Conservation (phyloP, 1,140 invertebrate species). For the Cydia splendana region DNA sequence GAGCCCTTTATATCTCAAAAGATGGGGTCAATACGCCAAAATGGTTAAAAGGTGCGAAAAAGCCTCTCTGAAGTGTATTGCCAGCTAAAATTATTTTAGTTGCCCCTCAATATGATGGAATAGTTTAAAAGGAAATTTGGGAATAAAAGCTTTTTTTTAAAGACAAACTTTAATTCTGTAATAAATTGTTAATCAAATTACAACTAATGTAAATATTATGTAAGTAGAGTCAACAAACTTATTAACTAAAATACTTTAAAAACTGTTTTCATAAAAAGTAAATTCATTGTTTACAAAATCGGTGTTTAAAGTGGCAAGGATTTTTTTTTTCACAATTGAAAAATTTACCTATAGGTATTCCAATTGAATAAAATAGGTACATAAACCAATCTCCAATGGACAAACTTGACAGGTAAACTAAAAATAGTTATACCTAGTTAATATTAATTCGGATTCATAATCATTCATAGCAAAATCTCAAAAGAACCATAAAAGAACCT, state of each 20-base stretch:
- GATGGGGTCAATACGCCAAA: no score
- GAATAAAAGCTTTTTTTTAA: conserved; percentile 6
- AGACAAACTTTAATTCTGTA: conserved; percentile 44
- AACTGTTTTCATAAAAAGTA: conserved; percentile 40
- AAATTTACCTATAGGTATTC: background rate
- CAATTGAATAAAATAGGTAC: background rate
- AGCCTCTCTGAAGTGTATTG: background rate
- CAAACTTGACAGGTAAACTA: background rate
- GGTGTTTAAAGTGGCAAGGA: conserved; percentile 40
- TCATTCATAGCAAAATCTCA: background rate
- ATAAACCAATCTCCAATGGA: background rate
- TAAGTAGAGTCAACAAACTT: conserved; percentile 52
- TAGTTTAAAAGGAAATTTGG: background rate
- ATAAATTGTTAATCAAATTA: conserved; percentile 36
- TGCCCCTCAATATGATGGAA: background rate
- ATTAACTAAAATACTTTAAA: conserved; percentile 54
- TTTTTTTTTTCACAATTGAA: background rate
- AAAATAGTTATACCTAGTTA: background rate
- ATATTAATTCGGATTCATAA: background rate
- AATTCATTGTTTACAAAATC: conserved; percentile 41
- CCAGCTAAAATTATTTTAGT: background rate
- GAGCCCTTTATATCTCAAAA: no score
- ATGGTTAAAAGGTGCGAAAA: no score
- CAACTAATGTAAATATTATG: conserved; percentile 36
- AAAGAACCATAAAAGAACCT: background rate